Evolutionary conservation across 92 coral and sea anemone species (phyloP), one percentile per base, ranked within the genome.

Genomic region (Parazoanthus swiftii): DNA sequence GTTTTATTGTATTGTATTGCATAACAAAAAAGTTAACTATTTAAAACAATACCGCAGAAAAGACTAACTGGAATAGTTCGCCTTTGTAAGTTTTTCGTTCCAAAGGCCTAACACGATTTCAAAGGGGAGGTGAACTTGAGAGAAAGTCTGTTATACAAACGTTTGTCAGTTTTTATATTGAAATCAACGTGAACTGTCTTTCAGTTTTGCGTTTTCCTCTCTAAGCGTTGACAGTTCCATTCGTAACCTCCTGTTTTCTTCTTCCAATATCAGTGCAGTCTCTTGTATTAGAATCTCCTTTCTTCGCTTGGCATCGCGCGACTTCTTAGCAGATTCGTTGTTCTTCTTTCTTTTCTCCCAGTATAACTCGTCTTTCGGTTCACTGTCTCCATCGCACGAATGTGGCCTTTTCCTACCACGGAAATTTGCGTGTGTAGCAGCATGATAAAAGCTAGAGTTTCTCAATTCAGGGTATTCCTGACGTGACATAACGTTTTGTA

Each of bases 331-430:
- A 35, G 87, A 84, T 8, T 15, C 77, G 79, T 84, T 84, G 79
- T 84, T 84, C 58, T 84, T 84, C 42, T 56, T 84, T 84, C 87
- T 25, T 84, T 84, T 84, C 78, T 84, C 79, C 87, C 79, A 84
- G 56, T 84, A 84, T 21, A 70, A 23, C 20, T 84, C 87, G 58
- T 46, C 87, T 84, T 44, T 48, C 25, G 70, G n/a, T 4, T 46
- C 78, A 29, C 65, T 18, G 66, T 84, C 87, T 71, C 44, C 87
- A 70, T 48, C 74, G 39, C 79, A 84, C n/a, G 77, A 71, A 48
- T 71, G 79, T 21, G 66, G 77, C 50, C 87, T 63, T 66, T 84
- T 84, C 26, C 87, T 70, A 15, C 79, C 46, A 25, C 50, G 78
- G 20, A 84, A 33, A 18, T 71, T 84, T 25, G 87, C 66, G 44